Evolutionary conservation across 2,797 vertebrate species (phyloP).

Genomic region (Sebastes itinus): DNA sequence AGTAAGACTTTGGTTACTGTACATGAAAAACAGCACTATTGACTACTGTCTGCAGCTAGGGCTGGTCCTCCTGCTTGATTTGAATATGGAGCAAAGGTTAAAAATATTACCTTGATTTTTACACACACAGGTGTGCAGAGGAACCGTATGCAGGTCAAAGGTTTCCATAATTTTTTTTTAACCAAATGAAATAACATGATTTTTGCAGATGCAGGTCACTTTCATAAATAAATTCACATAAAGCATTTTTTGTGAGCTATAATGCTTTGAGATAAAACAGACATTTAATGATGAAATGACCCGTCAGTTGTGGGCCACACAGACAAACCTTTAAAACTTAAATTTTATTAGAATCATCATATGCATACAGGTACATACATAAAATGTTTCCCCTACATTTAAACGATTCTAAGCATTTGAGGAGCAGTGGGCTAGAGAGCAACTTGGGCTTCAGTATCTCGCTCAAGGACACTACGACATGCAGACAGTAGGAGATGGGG

Average conservation of each 20-base stretch:
- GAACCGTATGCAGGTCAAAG: not conserved
- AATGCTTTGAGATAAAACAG: not conserved
- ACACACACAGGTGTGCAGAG: not conserved
- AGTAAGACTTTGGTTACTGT: constrained; percentile 10
- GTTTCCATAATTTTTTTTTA: not conserved
- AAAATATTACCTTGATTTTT: constrained; percentile 3
- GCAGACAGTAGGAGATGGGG: too few species aligned
- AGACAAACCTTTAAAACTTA: not conserved
- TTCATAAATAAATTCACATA: not conserved
- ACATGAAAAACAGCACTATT: constrained; percentile 17
- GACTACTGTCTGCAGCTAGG: not conserved
- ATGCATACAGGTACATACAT: too few species aligned
- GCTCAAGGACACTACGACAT: not conserved
- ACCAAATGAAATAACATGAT: not conserved
- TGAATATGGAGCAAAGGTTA: constrained; percentile 28
- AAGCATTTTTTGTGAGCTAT: not conserved
- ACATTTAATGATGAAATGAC: not conserved
- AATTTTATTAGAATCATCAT: too few species aligned
- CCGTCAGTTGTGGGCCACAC: not conserved
- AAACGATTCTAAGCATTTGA: too few species aligned
- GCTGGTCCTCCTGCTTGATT: not conserved
- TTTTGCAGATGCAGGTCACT: not conserved
- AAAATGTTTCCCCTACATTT: too few species aligned
- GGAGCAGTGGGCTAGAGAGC: too few species aligned
- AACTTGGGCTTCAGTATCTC: too few species aligned